A percentile compares a stretch with the other conserved stretches of the same genome.
These are phyloP conservation scores for Athripsodes cinereus DNA, from an alignment of 2,888 invertebrate genomes.

Conservation along the genomic window DNA sequence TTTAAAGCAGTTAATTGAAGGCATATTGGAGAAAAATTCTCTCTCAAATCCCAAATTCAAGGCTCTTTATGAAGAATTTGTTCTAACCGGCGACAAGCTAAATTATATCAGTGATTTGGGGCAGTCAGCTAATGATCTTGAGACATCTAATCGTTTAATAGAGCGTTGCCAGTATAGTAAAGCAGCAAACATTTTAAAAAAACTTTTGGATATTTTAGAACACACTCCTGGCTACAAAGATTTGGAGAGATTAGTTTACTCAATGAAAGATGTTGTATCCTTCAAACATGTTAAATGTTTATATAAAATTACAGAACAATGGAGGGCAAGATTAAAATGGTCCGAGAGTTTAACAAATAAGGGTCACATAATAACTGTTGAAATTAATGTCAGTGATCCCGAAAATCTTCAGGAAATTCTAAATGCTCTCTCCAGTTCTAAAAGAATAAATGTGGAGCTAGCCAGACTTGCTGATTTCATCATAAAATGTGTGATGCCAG, in stretches of 20 bases:
- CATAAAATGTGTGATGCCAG: constrained; percentile 39
- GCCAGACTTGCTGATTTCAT: constrained; percentile 45
- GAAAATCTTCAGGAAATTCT: constrained; percentile 39
- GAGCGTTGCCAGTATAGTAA: constrained; percentile 17
- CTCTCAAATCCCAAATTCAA: constrained; percentile 10
- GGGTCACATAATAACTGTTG: constrained; percentile 15
- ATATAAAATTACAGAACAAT: constrained; percentile 21
- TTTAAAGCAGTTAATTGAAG: constrained; percentile 12
- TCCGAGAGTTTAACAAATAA: constrained; percentile 15
- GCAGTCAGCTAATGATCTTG: constrained; percentile 13
- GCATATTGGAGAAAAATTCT: constrained; percentile 9
- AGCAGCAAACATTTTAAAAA: constrained; percentile 17
- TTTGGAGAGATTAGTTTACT: constrained; percentile 6
- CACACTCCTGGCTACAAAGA: constrained; percentile 3
- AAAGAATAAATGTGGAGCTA: constrained; percentile 42
- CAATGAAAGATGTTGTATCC: constrained; percentile 16
- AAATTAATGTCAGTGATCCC: constrained; percentile 34
- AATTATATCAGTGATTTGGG: constrained; percentile 15
- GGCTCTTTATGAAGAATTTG: constrained; percentile 16
- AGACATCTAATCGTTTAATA: constrained; percentile 15
- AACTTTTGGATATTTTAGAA: constrained; percentile 14
- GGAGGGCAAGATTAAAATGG: constrained; percentile 20
- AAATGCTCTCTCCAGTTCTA: constrained; percentile 39
- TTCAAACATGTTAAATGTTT: constrained; percentile 20
- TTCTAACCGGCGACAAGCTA: constrained; percentile 11